Evolutionary conservation across 92 coral and sea anemone genomes (phyloP).

Genomic region (Zoanthus solanderi): DNA sequence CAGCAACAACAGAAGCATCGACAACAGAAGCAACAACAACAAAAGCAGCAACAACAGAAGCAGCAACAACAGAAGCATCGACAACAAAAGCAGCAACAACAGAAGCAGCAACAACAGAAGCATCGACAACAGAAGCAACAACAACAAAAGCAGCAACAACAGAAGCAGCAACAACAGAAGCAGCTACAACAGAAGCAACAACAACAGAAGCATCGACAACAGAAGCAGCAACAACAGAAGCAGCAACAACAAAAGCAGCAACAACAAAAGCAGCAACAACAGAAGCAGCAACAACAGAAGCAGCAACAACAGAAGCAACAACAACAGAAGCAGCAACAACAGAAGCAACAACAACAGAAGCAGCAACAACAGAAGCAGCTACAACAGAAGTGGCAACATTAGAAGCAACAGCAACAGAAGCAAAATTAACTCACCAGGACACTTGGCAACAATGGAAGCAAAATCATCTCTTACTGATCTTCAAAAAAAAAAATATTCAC

Average conservation of each 20-base stretch:
- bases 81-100: slow-evolving; percentile 62
- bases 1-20: slow-evolving; percentile 75
- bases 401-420: neutral
- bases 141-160: slow-evolving; percentile 63
- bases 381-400: too few species aligned
- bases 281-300: too few species aligned
- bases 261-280: too few species aligned
- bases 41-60: slow-evolving; percentile 73
- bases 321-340: too few species aligned
- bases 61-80: slow-evolving; percentile 68
- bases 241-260: too few species aligned
- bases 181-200: too few species aligned
- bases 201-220: too few species aligned
- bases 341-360: too few species aligned
- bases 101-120: slow-evolving; percentile 76
- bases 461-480: slow-evolving; percentile 93
- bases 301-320: too few species aligned
- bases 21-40: neutral
- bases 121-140: neutral
- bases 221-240: too few species aligned
- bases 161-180: neutral
- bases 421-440: slow-evolving; percentile 74
- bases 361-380: too few species aligned
- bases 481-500: neutral
- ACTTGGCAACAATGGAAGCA: slow-evolving; percentile 87